phyloP scores from a whole-genome alignment of 1,140 invertebrate genomes.

The Dreissena rostriformis region DNA sequence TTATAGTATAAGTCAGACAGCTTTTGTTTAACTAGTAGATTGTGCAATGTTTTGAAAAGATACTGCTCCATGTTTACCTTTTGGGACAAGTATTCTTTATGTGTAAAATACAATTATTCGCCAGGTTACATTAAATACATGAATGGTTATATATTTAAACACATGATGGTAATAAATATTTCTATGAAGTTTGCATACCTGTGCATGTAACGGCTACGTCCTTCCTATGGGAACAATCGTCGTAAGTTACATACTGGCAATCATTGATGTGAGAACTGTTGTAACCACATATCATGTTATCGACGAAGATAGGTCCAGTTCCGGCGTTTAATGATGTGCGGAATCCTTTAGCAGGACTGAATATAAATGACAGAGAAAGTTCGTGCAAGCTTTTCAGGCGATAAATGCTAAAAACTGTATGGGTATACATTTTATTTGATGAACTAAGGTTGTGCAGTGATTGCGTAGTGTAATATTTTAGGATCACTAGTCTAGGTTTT shows the following conservation, averaged over 20 bases:
- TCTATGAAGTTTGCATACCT: background rate
- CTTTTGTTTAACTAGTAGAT: background rate
- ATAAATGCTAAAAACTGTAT: too few species aligned
- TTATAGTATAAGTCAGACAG: background rate
- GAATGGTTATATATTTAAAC: too few species aligned
- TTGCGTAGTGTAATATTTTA: too few species aligned
- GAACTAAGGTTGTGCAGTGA: too few species aligned
- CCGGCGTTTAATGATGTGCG: background rate
- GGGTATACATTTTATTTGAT: too few species aligned
- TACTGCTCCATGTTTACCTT: background rate
- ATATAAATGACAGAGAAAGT: too few species aligned
- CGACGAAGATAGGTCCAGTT: background rate
- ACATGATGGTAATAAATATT: background rate
- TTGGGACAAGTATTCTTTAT: background rate
- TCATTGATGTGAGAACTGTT: background rate
- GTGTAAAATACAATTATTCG: too few species aligned
- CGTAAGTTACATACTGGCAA: background rate
- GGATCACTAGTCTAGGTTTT: too few species aligned
- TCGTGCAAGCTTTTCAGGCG: too few species aligned
- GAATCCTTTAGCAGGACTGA: too few species aligned
- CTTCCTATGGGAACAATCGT: background rate
- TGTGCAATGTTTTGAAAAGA: background rate
- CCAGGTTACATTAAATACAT: too few species aligned
- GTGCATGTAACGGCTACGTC: slow-evolving; percentile 1
- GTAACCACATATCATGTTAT: background rate